Percentiles rank a stretch among this genome's conserved stretches.
These are phyloP conservation scores for Rhipidura dahli DNA, from an alignment of 2,113 vertebrate species.

Conservation along the genomic window DNA sequence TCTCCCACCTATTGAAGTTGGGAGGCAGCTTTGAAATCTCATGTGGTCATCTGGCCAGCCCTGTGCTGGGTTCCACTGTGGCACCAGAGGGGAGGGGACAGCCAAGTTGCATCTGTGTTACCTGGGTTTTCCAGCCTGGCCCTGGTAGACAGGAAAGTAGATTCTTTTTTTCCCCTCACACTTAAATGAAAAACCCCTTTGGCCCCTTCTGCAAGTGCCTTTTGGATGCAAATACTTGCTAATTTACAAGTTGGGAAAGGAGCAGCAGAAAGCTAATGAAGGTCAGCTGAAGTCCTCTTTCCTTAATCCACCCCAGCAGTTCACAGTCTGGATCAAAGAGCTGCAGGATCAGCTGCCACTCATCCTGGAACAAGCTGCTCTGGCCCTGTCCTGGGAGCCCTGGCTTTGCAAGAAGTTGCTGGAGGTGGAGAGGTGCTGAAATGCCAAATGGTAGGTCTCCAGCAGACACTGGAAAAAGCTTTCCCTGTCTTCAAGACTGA, in stretches of 20 bases:
- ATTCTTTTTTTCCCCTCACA: too few species aligned
- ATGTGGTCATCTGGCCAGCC: rapidly evolving
- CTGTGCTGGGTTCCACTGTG: rapidly evolving
- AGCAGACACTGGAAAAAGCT: not conserved
- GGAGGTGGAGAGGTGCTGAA: not conserved
- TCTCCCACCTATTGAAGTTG: not conserved
- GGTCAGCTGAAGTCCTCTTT: not conserved
- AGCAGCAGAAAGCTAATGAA: not conserved
- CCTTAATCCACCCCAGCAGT: not conserved
- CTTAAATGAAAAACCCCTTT: not conserved
- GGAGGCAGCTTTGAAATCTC: not conserved
- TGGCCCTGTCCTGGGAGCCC: not conserved
- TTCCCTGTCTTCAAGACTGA: not conserved
- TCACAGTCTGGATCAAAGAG: not conserved
- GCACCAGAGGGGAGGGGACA: not conserved
- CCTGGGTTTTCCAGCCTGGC: not conserved
- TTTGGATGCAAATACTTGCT: not conserved
- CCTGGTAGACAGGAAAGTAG: rapidly evolving
- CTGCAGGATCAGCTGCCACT: not conserved
- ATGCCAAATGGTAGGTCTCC: not conserved
- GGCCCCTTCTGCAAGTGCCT: not conserved
- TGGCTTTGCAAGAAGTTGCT: not conserved
- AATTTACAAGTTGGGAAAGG: not conserved
- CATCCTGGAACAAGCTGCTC: not conserved
- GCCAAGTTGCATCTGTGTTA: not conserved